Evolutionary conservation across 2,888 invertebrate species (phyloP).

Genomic region (Drosophila trichaetosa): DNA sequence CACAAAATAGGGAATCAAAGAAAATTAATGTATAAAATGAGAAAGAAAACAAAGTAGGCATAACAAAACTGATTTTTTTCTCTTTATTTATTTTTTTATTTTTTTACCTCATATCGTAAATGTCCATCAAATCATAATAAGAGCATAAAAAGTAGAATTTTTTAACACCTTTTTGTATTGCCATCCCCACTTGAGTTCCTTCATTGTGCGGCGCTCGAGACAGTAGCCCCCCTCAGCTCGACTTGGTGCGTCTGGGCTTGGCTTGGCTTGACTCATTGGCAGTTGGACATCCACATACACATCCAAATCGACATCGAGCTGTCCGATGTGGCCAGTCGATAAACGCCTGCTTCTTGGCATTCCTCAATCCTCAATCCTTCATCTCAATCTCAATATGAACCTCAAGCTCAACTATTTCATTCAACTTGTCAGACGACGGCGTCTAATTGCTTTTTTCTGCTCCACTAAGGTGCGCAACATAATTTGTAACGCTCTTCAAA

Average conservation of each 20-base stretch:
- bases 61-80: slow-evolving; percentile 36
- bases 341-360: slow-evolving; percentile 54
- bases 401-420: slow-evolving; percentile 68
- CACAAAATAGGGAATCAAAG: slow-evolving; percentile 27
- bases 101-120: slow-evolving; percentile 64
- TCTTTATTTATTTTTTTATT: neutral
- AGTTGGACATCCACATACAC: slow-evolving; percentile 50
- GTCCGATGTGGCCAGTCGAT: slow-evolving; percentile 63
- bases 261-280: slow-evolving; percentile 57
- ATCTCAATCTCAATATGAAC: slow-evolving; percentile 42
- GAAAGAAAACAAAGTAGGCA: slow-evolving; percentile 28
- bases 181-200: slow-evolving; percentile 58
- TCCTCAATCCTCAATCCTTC: slow-evolving; percentile 49
- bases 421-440: slow-evolving; percentile 74
- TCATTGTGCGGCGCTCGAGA: slow-evolving; percentile 50
- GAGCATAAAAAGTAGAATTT: slow-evolving; percentile 79
- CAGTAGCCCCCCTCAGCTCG: slow-evolving; percentile 57
- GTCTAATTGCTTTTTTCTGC: slow-evolving; percentile 80
- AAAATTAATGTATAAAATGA: slow-evolving; percentile 13
- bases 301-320: slow-evolving; percentile 51
- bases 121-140: slow-evolving; percentile 78
- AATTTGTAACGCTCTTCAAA: slow-evolving; percentile 64
- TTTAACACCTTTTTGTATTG: slow-evolving; percentile 75
- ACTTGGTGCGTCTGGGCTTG: neutral
- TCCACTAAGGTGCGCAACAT: slow-evolving; percentile 76